Percentiles rank a stretch among this genome's conserved stretches.
These are phyloP conservation scores for Tangara arthus DNA, from an alignment of 2,797 vertebrate genomes.

Conservation along the genomic window DNA sequence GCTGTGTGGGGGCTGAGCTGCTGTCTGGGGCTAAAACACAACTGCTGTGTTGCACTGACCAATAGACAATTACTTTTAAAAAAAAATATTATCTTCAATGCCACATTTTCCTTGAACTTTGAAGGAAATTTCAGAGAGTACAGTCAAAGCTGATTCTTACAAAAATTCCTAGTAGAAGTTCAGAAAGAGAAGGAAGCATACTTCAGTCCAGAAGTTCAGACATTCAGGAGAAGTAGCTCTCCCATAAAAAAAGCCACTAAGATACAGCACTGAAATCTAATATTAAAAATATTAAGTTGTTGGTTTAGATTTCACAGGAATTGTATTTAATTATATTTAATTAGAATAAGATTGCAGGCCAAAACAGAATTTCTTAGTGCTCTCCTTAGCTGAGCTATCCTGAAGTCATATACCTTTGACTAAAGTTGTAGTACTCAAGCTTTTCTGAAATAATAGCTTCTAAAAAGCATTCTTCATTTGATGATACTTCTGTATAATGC, in stretches of 20 bases:
- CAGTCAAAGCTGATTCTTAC: background rate
- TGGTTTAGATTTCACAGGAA: background rate
- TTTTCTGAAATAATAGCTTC: background rate
- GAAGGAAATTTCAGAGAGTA: background rate
- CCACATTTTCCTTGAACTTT: background rate
- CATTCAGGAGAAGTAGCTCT: background rate
- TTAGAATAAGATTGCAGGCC: background rate
- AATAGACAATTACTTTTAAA: background rate
- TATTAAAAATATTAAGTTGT: background rate
- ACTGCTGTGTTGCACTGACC: background rate
- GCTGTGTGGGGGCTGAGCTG: background rate
- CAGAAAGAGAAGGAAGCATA: background rate
- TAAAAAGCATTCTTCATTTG: background rate
- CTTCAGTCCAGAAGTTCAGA: background rate
- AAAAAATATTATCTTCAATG: accelerated
- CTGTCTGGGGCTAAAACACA: background rate
- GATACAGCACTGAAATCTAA: background rate
- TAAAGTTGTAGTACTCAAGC: background rate
- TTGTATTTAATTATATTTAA: background rate
- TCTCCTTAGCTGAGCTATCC: background rate
- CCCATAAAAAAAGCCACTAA: background rate
- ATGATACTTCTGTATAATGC: background rate
- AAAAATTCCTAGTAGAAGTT: background rate
- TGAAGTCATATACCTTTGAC: background rate
- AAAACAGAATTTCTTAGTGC: background rate